A percentile compares a stretch with the other conserved stretches of the same genome.
Conservation (phyloP, 1,140 invertebrate species). For the Cotesia glomerata region DNA sequence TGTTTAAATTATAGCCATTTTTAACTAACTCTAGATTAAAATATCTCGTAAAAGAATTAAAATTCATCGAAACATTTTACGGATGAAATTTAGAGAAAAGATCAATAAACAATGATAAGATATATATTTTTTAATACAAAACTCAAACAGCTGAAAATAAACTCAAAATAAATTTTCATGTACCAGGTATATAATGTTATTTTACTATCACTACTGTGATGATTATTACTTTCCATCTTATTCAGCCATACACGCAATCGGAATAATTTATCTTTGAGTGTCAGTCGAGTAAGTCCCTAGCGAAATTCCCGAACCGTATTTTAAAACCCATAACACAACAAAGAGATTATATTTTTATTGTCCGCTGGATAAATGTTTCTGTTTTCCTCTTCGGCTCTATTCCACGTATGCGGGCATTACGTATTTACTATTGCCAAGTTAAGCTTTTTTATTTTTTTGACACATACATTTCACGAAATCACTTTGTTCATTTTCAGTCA, state of each 20-base stretch:
- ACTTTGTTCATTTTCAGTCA: constrained; percentile 2
- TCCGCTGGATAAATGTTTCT: constrained; percentile 5
- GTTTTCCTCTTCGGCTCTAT: not conserved
- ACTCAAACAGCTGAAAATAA: too few relatives aligned
- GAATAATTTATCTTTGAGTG: constrained; percentile 16
- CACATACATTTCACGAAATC: not conserved
- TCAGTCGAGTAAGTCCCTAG: not conserved
- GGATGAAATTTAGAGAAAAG: too few relatives aligned
- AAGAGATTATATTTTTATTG: constrained; percentile 23
- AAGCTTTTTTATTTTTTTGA: not conserved
- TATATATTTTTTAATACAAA: too few relatives aligned
- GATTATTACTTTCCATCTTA: not conserved
- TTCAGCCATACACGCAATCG: constrained; percentile 8
- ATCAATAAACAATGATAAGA: too few relatives aligned
- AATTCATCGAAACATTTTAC: too few relatives aligned
- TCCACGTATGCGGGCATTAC: not conserved
- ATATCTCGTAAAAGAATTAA: too few relatives aligned
- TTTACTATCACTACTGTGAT: not conserved
- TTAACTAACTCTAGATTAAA: too few relatives aligned
- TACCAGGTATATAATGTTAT: too few relatives aligned
- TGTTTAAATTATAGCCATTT: too few relatives aligned
- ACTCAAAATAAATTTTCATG: too few relatives aligned
- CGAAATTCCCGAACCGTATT: constrained; percentile 9
- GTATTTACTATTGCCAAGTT: not conserved
- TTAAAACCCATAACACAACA: constrained; percentile 1